phyloP scores from a whole-genome alignment of 1,140 invertebrate species.

The Heliconius hermathena region DNA sequence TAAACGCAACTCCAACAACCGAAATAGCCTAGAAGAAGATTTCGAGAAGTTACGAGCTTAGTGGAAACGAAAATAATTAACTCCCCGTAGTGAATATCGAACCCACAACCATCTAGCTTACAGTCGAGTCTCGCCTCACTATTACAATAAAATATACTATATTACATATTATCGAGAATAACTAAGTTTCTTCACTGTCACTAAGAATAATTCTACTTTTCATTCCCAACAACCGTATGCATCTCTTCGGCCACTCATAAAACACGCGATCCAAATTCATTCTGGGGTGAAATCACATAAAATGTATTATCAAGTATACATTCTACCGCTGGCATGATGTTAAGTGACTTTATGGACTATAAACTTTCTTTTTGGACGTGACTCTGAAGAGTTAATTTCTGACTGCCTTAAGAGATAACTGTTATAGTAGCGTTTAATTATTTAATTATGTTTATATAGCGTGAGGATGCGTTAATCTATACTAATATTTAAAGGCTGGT shows the following conservation, averaged over 20 bases:
- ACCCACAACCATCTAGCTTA: too few relatives aligned
- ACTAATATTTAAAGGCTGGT: background rate
- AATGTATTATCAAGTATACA: constrained; percentile 59
- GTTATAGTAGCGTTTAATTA: constrained; percentile 22
- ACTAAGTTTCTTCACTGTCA: too few relatives aligned
- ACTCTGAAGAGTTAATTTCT: constrained; percentile 33
- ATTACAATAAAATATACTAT: too few relatives aligned
- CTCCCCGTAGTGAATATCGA: too few relatives aligned
- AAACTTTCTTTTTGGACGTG: constrained; percentile 52
- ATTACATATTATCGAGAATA: too few relatives aligned
- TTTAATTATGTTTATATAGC: constrained; percentile 17
- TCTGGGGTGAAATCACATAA: constrained; percentile 55
- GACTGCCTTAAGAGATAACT: constrained; percentile 22
- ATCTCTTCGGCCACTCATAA: constrained; percentile 43
- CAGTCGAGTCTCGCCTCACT: too few relatives aligned
- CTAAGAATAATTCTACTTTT: background rate
- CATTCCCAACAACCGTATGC: constrained; percentile 29
- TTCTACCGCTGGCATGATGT: constrained; percentile 49
- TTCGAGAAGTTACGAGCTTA: too few relatives aligned
- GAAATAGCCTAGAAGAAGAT: too few relatives aligned
- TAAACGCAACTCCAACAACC: too few relatives aligned
- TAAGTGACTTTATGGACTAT: constrained; percentile 58
- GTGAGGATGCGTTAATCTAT: constrained; percentile 9
- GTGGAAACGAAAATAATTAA: too few relatives aligned
- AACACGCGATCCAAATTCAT: constrained; percentile 52